phyloP scores from a whole-genome alignment of 2,113 vertebrate genomes.

The Alligator sinensis region DNA sequence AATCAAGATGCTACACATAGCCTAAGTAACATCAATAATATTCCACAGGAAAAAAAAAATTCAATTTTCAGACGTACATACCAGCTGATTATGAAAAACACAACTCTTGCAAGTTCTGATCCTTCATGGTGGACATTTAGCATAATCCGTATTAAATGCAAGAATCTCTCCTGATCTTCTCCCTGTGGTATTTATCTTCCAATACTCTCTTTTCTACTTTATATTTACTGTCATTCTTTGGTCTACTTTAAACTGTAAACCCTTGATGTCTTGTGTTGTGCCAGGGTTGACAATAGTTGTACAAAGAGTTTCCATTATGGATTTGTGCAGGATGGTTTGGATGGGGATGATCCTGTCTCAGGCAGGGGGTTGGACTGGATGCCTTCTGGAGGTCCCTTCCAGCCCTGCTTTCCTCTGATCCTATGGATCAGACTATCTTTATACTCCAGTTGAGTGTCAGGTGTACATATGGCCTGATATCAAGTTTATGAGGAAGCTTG shows the following conservation, averaged over 20 bases:
- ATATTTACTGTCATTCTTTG: not conserved
- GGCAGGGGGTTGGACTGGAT: too few species aligned
- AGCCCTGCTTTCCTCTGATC: too few species aligned
- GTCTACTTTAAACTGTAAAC: not conserved
- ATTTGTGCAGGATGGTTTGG: too few species aligned
- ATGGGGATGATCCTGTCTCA: too few species aligned
- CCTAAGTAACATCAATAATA: not conserved
- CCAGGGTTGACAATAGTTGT: too few species aligned
- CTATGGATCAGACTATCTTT: too few species aligned
- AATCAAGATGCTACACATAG: not conserved
- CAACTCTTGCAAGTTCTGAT: not conserved
- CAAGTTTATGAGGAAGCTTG: too few species aligned
- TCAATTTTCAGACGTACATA: constrained; percentile 34
- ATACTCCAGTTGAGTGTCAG: too few species aligned
- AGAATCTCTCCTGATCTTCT: not conserved
- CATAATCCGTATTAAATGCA: not conserved
- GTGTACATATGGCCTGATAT: too few species aligned
- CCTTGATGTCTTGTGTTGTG: not conserved
- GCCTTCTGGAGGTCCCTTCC: too few species aligned
- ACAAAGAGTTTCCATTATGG: too few species aligned
- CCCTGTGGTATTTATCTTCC: not conserved
- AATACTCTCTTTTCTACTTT: not conserved
- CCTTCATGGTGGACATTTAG: not conserved
- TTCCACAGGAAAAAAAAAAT: not conserved
- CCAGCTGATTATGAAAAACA: not conserved